phyloP scores from a whole-genome alignment of 2,113 vertebrate species.

The Lophura nycthemera region DNA sequence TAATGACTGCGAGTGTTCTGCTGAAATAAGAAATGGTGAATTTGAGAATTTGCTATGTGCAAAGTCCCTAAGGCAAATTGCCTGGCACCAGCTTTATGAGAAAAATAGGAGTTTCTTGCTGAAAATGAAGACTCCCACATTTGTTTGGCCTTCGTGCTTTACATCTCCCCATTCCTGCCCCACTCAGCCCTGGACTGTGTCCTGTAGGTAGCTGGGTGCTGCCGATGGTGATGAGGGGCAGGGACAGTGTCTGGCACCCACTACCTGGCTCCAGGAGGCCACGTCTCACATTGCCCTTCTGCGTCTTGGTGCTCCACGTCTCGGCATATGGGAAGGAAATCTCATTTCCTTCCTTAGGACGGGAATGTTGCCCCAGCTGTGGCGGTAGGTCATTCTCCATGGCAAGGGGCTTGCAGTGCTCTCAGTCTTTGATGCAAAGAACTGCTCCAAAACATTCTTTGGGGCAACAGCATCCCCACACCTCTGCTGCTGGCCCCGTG shows the following conservation, averaged over 20 bases:
- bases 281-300: neutral
- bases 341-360: too few relatives aligned
- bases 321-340: neutral
- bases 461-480: neutral
- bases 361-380: neutral
- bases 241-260: accelerated
- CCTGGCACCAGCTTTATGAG: neutral
- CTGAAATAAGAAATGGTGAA: neutral
- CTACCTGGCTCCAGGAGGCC: neutral
- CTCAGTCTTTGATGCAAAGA: neutral
- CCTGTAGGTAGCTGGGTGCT: neutral
- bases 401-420: neutral
- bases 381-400: neutral
- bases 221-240: neutral
- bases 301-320: neutral
- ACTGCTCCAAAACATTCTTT: neutral
- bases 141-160: neutral
- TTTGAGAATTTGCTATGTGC: neutral
- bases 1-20: neutral
- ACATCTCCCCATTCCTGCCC: neutral
- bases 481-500: neutral
- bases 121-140: neutral
- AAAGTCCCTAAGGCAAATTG: neutral
- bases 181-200: accelerated
- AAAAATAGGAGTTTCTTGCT: neutral